Conservation (phyloP, 2,888 invertebrate species). For the Cybosia mesomella region DNA sequence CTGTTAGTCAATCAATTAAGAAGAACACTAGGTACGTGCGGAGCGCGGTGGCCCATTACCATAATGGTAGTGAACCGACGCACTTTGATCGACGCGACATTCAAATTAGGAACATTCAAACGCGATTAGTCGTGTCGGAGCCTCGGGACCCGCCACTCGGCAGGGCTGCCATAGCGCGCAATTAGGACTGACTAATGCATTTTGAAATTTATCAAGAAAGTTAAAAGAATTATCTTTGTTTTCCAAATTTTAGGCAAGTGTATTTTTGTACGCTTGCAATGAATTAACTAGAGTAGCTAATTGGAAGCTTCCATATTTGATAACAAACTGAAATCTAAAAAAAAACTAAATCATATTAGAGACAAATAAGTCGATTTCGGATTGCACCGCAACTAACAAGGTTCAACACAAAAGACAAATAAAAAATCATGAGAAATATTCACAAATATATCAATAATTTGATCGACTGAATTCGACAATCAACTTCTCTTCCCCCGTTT, state of each 20-base stretch:
- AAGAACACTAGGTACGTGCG: neutral
- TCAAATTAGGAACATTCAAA: constrained; percentile 25
- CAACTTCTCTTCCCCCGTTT: too few relatives aligned
- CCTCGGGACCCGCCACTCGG: neutral
- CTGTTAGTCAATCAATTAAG: constrained; percentile 20
- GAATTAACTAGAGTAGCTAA: too few relatives aligned
- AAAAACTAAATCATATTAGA: too few relatives aligned
- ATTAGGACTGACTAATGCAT: neutral
- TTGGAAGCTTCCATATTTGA: too few relatives aligned
- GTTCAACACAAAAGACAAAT: too few relatives aligned
- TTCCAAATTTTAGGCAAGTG: neutral
- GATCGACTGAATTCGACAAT: too few relatives aligned
- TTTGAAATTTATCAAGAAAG: neutral
- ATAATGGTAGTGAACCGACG: constrained; percentile 27
- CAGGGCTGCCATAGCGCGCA: constrained; percentile 6
- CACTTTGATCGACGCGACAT: constrained; percentile 29
- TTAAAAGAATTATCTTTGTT: neutral
- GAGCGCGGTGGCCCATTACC: constrained; percentile 18
- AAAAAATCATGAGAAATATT: too few relatives aligned
- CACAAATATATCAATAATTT: too few relatives aligned
- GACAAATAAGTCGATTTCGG: too few relatives aligned
- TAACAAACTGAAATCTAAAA: too few relatives aligned
- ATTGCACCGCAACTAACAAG: too few relatives aligned
- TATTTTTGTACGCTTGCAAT: too few relatives aligned
- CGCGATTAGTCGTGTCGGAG: constrained; percentile 14